These are phyloP conservation scores for Peribatodes rhomboidaria DNA, from an alignment of 2,888 invertebrate species.

Conservation along the genomic window DNA sequence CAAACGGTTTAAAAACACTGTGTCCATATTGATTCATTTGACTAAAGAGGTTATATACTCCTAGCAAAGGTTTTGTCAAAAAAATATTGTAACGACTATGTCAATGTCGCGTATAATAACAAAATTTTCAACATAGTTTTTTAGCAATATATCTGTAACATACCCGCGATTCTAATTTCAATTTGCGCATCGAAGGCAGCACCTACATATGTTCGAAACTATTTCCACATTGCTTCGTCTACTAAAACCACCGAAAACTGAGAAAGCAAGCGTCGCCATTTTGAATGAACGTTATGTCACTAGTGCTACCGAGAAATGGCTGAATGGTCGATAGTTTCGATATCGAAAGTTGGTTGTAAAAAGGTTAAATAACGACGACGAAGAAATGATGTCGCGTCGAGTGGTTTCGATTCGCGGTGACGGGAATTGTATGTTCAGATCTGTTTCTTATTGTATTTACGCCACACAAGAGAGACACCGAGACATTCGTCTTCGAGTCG, in stretches of 20 bases:
- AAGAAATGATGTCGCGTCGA: conserved; percentile 61
- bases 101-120: conserved; percentile 17
- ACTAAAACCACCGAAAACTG: neutral
- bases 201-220: conserved; percentile 4
- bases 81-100: conserved; percentile 7
- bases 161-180: conserved; percentile 26
- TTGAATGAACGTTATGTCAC: conserved; percentile 20
- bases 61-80: conserved; percentile 18
- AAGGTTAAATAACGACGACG: conserved; percentile 12
- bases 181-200: conserved; percentile 1
- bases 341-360: conserved; percentile 40
- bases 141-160: conserved; percentile 4
- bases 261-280: conserved; percentile 33
- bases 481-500: conserved; percentile 69
- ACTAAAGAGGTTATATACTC: conserved; percentile 16
- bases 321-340: conserved; percentile 47
- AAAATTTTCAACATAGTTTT: conserved; percentile 22
- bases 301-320: conserved; percentile 38
- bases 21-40: too few species aligned
- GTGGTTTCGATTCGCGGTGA: conserved; percentile 74
- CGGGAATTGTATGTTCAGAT: conserved; percentile 78
- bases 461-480: conserved; percentile 74
- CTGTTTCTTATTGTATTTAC: conserved; percentile 72
- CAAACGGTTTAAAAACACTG: too few species aligned
- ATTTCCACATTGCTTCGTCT: neutral